These are phyloP conservation scores for Drosophila atroscutellata DNA, from an alignment of 2,888 invertebrate species.

Conservation along the genomic window DNA sequence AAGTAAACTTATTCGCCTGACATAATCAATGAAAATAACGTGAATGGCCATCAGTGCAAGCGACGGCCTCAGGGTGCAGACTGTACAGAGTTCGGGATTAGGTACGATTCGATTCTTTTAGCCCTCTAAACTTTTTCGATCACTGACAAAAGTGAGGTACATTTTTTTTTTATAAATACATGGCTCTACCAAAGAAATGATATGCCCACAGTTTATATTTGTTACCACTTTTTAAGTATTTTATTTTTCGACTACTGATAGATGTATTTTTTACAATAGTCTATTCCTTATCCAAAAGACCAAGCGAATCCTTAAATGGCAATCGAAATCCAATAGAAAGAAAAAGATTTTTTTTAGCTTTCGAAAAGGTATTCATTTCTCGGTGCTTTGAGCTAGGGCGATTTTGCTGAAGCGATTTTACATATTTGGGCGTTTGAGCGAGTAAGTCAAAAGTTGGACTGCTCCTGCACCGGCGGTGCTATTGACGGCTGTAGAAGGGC, in stretches of 20 bases:
- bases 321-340: not conserved
- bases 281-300: not conserved
- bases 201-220: not conserved
- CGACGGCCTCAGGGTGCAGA: constrained; percentile 1
- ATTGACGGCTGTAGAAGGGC: constrained; percentile 53
- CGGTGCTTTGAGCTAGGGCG: constrained; percentile 17
- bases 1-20: constrained; percentile 69
- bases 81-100: constrained; percentile 1
- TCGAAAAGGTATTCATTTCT: constrained; percentile 39
- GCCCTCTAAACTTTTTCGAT: constrained; percentile 2
- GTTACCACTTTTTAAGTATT: too few relatives aligned
- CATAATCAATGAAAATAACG: constrained; percentile 71
- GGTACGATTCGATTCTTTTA: constrained; percentile 24
- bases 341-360: not conserved
- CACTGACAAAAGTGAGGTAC: constrained; percentile 19
- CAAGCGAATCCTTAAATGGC: not conserved
- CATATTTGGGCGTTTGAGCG: constrained; percentile 37
- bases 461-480: constrained; percentile 18
- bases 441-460: constrained; percentile 58
- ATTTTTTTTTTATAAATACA: constrained; percentile 15
- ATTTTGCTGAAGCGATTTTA: constrained; percentile 25
- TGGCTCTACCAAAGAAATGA: constrained; percentile 1
- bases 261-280: not conserved
- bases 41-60: constrained; percentile 42
- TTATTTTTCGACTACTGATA: not conserved